Percentiles rank a stretch among this genome's conserved stretches.
phyloP scores from a whole-genome alignment of 2,113 vertebrate genomes.

The Leptodactylus fuscus region DNA sequence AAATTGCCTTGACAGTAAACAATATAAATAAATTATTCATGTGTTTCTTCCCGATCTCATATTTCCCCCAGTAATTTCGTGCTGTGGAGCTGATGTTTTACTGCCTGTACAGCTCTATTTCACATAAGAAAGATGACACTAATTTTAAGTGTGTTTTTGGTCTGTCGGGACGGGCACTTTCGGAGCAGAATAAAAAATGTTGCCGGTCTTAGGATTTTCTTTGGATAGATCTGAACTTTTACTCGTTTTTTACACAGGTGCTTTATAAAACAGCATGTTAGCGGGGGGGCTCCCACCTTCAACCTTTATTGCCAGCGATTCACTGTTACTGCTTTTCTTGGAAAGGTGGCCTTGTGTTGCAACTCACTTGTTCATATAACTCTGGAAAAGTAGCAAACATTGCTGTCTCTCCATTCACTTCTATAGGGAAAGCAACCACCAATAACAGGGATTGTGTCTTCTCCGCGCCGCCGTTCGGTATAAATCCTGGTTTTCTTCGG shows the following conservation, averaged over 20 bases:
- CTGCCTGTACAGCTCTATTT: slow-evolving; percentile 14
- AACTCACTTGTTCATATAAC: too few species aligned
- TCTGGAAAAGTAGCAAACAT: too few species aligned
- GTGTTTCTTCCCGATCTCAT: slow-evolving; percentile 6
- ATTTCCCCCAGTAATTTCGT: slow-evolving; percentile 25
- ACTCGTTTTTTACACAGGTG: background rate
- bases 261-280: too few species aligned
- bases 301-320: too few species aligned
- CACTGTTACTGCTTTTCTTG: too few species aligned
- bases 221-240: background rate
- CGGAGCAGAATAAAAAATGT: background rate
- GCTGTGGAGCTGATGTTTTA: slow-evolving; percentile 1
- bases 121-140: slow-evolving; percentile 25
- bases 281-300: too few species aligned
- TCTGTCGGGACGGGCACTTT: background rate
- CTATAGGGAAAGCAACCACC: too few species aligned
- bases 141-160: slow-evolving; percentile 17
- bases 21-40: slow-evolving; percentile 31
- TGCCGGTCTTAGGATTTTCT: background rate
- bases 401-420: too few species aligned
- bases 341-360: too few species aligned
- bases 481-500: too few species aligned
- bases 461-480: too few species aligned
- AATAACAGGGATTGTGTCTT: too few species aligned
- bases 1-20: slow-evolving; percentile 31